Base-by-base conservation (phyloP, 2,888 invertebrate species). In the Erannis defoliaria region DNA sequence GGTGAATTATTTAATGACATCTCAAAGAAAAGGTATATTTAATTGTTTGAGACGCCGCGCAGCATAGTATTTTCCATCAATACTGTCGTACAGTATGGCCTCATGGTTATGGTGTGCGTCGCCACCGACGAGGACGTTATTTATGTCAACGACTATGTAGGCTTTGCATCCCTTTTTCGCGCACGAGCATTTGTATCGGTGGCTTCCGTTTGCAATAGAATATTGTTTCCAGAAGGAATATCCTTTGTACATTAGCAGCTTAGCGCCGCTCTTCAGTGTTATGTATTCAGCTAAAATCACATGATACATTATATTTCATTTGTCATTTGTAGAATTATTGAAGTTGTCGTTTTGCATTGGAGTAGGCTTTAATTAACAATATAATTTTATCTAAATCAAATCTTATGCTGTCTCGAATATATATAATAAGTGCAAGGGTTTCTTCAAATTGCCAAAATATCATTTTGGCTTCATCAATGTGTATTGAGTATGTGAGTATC, bases 161-260 rank as follows among this genome's bases (percentile, higher is more conserved):
- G 60, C 59, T 16, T 37, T 56, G 16, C 64, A 64, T 4, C 42
- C 37, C 16, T 38, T 56, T 2, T 37, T 51, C 8, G 37, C 14
- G 12, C 35, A 51, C 9, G 60, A 56, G 18, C 60, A 64, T 21
- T 16, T 55, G 38, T 54, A 57, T 2, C 62, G 43, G 4, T 8
- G 10, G 18, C 31, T 31, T 1, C 54, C 43, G 1, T 58, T 16
- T 14, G 14, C 4, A 14, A n/a, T 35, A 8, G 5, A 21, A 18
- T 49, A 49, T 14, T 62, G 58, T 23, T 31, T 62, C 18, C 37
- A 40, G 33, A 46, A 66, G n/a, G 46, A 63, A 16, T 66, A 49
- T 2, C 66, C 55, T 45, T 33, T 16, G n/a, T 63, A 51, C 46
- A 66, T 50, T 5, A 66, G 60, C 12, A 66, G 35, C 29, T n/a